Evolutionary conservation across 1,140 invertebrate genomes (phyloP), one percentile per base, ranked within the genome.

Genomic region (Hyles vespertilio): DNA sequence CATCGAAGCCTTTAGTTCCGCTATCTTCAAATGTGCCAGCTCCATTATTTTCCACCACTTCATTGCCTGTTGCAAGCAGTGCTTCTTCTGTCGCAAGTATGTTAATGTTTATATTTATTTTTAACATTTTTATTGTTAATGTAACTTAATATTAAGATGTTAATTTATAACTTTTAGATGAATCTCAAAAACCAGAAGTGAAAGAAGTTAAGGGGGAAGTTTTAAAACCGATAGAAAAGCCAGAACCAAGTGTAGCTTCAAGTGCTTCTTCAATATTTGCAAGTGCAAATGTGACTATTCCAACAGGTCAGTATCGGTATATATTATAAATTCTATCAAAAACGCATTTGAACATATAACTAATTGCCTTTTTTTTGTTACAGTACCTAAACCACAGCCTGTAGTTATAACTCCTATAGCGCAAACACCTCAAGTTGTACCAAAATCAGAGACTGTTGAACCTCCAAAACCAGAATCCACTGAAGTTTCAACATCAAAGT

Each of bases 261-360:
- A 65, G 32, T 60, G 57, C 69, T 9, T 59, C 74, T 2, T 68
- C 72, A 32, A 61, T 76, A 57, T 74, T 81, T 53, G 61, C 67
- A 44, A n/a, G 58, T 7, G 67, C 60, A 32, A 70, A 65, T 56
- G 61, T 59, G 32, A 52, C 67, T 46, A 50, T 59, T 32, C 48
- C 67, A 1, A 63, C 66, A 11, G 61, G 73, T 73, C 67, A 56
- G 36, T 51, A 34, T 51, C 2, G 22, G 2, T 22, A 22, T 22
- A 1, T 22, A 22, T 22, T 22, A 22, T 22, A 2, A 22, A 22
- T 22, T 22, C 22, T 22, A 22, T 22, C 22, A 22, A 22, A 22
- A 22, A 22, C n/a, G 22, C 0, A 22, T 22, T 22, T 22, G 22
- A 22, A 22, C 22, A 22, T 22, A 22, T 0, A 2, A 22, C 2